Percentiles rank a stretch among this genome's conserved stretches.
phyloP scores from a whole-genome alignment of 1,140 invertebrate species.

The Sycophaga agraensis region DNA sequence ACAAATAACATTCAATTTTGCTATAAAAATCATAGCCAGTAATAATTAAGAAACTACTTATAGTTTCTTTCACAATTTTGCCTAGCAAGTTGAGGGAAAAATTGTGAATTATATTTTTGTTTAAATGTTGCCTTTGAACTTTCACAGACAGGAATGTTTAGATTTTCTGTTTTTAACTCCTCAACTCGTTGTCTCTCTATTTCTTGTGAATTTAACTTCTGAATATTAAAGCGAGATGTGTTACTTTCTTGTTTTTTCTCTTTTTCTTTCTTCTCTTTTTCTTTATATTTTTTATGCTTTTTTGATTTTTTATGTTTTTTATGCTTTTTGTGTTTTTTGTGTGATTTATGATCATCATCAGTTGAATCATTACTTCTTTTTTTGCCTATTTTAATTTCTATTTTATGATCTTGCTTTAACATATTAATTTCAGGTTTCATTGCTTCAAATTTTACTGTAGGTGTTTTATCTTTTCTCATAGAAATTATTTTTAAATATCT shows the following conservation, averaged over 20 bases:
- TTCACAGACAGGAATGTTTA: slow-evolving; percentile 38
- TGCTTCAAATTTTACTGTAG: neutral
- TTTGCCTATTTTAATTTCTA: neutral
- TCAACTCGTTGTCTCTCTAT: slow-evolving; percentile 79
- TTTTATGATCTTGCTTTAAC: neutral
- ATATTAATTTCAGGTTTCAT: neutral
- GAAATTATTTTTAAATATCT: slow-evolving; percentile 56
- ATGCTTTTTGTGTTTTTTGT: slow-evolving; percentile 42
- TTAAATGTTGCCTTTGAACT: slow-evolving; percentile 50
- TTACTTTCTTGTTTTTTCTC: slow-evolving; percentile 43
- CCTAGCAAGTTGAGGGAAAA: slow-evolving; percentile 83
- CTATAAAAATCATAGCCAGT: neutral
- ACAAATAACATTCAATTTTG: too few relatives aligned
- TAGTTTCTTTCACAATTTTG: slow-evolving; percentile 67
- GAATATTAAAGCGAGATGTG: slow-evolving; percentile 60
- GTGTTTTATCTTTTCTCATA: slow-evolving; percentile 25
- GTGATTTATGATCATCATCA: slow-evolving; percentile 36
- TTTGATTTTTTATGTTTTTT: slow-evolving; percentile 54
- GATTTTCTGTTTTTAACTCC: slow-evolving; percentile 68
- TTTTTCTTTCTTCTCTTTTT: slow-evolving; percentile 52
- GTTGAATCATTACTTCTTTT: slow-evolving; percentile 12
- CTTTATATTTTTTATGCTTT: slow-evolving; percentile 52
- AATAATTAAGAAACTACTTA: slow-evolving; percentile 6
- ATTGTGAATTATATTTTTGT: slow-evolving; percentile 90
- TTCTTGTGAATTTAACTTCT: slow-evolving; percentile 76